Base-by-base conservation (phyloP, 2,888 invertebrate species). In the Meteorus colon region DNA sequence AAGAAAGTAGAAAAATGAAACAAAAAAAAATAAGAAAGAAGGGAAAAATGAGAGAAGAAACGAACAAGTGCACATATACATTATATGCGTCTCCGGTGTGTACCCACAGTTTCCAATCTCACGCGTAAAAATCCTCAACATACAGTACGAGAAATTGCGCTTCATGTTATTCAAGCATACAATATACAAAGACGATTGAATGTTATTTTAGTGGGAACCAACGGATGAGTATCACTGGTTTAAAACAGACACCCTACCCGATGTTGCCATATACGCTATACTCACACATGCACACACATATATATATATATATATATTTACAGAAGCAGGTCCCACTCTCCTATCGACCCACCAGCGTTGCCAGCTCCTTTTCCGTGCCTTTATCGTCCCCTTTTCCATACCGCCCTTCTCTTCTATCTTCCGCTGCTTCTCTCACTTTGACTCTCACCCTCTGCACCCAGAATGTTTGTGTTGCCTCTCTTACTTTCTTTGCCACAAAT, bases 301-400 rank as follows among this genome's bases (percentile, higher is more conserved):
- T n/a, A 0, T n/a, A 55, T 16, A 55, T n/a, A 5, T 8, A 19
- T 6, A 55, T 19, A 55, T 55, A 55, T 19, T 29, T 8, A 66
- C 63, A 27, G 27, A 60, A 78, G 79, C 82, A 79, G 82, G 81
- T 85, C 85, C 84, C 86, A 86, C 86, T 86, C 87, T 85, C 83
- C 87, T 89, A 89, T 89, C 89, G 89, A 89, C 88, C 89, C 86
- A 77, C 83, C 89, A 76, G 79, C 83, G 89, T 88, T 89, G 89
- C 89, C 89, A 80, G 82, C 79, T 86, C 86, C 84, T 84, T 84
- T 83, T 82, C 83, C 83, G 79, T 84, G 86, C 86, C 87, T 88
- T 87, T 86, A 87, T 88, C 87, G 85, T 85, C 87, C 83, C 86
- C 65, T 84, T 86, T 86, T 85, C 84, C 85, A 79, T 74, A 77